Base-by-base conservation (phyloP, 2,797 vertebrate species). In the Epinephelus coioides region DNA sequence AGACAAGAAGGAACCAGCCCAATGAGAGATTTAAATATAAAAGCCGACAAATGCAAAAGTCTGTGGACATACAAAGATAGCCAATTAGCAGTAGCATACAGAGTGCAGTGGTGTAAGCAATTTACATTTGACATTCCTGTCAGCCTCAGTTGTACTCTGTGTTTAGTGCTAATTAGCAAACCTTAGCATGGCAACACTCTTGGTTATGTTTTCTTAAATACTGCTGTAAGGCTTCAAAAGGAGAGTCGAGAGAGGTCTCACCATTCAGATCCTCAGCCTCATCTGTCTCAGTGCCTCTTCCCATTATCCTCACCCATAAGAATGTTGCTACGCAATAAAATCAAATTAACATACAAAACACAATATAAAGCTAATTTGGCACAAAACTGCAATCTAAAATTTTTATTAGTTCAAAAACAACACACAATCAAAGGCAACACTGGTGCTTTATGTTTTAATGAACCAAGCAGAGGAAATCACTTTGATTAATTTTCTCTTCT, bases 401-500 rank as follows among this genome's bases (percentile, higher is more conserved):
- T 34, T 34, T 34, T 34, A 34, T 34, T 34, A 27, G 14, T 34
- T 43, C 14, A 30, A 66, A 57, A 67, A 34, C n/a, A 11, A n/a
- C 27, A 61, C 5, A 61, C 5, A 54, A 65, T 73, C 12, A 67
- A 71, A 63, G 14, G 23, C 14, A 0, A 47, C 27, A 15, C 4
- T n/a, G n/a, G 12, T 21, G 14, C 43, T 55, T 70, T 62, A 7
- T 40, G 12, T 53, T 68, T 25, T n/a, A 62, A 5, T 25, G 34
- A 69, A 49, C n/a, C 6, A 51, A 47, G 27, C 14, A 1, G 2
- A 50, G 9, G 23, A 14, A 56, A 57, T 30, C 3, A 5, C 40
- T 57, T 56, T 79, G 13, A 73, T 76, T 13, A 27, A 60, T 50
- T 63, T 67, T 18, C 40, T 60, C n/a, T 47, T 44, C 27, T 59